Conservation (phyloP, 2,113 vertebrate species). For the Pollimyrus isidori region DNA sequence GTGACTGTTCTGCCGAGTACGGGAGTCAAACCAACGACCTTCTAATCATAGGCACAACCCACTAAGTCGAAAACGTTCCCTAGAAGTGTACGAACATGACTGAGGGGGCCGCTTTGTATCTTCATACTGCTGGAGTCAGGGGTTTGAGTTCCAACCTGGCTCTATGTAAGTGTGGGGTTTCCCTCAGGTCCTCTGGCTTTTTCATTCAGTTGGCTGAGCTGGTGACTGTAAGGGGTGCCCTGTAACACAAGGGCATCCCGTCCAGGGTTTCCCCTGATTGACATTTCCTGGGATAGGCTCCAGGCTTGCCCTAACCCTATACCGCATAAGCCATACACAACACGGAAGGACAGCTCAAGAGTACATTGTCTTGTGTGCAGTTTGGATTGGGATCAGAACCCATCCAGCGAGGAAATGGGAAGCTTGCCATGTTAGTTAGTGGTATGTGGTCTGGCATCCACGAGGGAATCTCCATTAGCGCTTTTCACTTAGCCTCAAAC, state of each 20-base stretch:
- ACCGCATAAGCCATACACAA: background rate
- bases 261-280: background rate
- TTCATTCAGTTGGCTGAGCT: background rate
- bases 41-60: background rate
- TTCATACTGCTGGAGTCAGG: background rate
- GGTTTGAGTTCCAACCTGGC: background rate
- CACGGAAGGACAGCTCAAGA: background rate
- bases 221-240: background rate
- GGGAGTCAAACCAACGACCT: background rate
- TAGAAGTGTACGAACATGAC: background rate
- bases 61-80: background rate
- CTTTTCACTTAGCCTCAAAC: conserved; percentile 62
- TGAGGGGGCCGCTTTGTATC: background rate
- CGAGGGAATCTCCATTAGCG: conserved; percentile 54
- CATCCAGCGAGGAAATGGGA: background rate
- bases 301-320: background rate
- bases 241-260: background rate
- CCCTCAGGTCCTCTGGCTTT: background rate
- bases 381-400: background rate
- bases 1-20: background rate
- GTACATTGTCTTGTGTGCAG: background rate
- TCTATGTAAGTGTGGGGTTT: background rate
- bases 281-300: background rate
- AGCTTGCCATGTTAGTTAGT: background rate
- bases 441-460: background rate